Base-by-base conservation (phyloP, 2,888 invertebrate genomes). In the Asteroscopus sphinx region DNA sequence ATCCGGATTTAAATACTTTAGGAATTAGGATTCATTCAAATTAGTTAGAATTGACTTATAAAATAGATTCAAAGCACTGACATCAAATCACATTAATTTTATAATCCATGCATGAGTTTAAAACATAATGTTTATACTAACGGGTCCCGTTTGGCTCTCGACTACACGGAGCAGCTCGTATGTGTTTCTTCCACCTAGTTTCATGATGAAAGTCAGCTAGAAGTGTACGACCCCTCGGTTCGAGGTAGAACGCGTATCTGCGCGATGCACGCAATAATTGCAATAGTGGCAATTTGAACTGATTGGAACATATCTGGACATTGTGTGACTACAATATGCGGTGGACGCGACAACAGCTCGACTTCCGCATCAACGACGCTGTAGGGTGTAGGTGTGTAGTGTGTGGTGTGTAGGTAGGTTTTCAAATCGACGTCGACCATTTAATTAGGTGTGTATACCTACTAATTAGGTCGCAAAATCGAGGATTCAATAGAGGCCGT, bases 241-340 rank as follows among this genome's bases (percentile, higher is more conserved):
- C 36, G 65, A 57, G 52, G 42, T 37, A 55, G 42, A 49, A 37
- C 52, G 65, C 53, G 48, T 9, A 65, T 60, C 60, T 71, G 73
- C 33, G 42, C 33, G 41, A 41, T 73, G 70, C 69, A 71, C 44
- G 32, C 56, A 17, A 28, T 28, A 45, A 54, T 40, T 66, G 66
- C 66, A 64, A 44, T 58, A 28, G 35, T 44, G 54, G 45, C 71
- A 71, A 71, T 69, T 71, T 69, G 54, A 51, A 39, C 37, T 69
- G 62, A 61, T 66, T 69, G 62, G 42, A 61, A 44, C 70, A 37
- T 47, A 46, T 63, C 46, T 39, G 70, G 70, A 56, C 64, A 66
- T 66, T 66, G 66, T 66, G 44, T 13, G 65, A 64, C 7, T 40
- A 70, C 70, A 68, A 64, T 70, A 36, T 65, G 68, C 26, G 42